Conservation (phyloP, 2,797 vertebrate species). For the Gymnothorax reevesii region DNA sequence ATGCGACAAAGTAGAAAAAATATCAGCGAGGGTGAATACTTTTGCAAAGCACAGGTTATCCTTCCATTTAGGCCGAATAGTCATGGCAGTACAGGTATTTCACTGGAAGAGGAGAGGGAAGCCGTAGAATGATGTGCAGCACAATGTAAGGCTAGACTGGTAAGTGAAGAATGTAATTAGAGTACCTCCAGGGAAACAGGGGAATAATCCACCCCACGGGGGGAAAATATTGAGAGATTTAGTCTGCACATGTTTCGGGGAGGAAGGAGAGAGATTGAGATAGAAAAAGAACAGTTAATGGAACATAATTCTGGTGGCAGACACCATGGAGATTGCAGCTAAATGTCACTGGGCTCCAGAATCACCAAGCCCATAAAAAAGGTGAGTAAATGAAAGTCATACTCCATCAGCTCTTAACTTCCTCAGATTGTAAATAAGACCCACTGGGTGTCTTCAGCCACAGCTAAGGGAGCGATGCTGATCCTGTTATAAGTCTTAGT, state of each 20-base stretch:
- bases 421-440: constrained; percentile 22
- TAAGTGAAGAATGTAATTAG: constrained; percentile 15
- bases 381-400: constrained; percentile 20
- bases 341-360: constrained; percentile 25
- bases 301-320: constrained; percentile 6
- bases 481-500: constrained; percentile 12
- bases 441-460: constrained; percentile 14
- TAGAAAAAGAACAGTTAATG: constrained; percentile 14
- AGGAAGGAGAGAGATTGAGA: background rate
- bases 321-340: constrained; percentile 24
- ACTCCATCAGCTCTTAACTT: constrained; percentile 23
- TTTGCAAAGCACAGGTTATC: background rate
- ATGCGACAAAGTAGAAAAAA: no score
- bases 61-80: background rate
- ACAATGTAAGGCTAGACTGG: background rate
- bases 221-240: background rate
- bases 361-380: constrained; percentile 7
- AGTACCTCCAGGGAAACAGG: constrained; percentile 12
- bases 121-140: background rate
- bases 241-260: background rate
- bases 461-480: constrained; percentile 9
- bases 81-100: background rate
- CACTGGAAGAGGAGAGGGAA: background rate
- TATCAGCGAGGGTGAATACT: no score
- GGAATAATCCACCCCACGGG: constrained; percentile 18